Evolutionary conservation across 2,888 invertebrate genomes (phyloP).

Genomic region (Lottia gigantea): DNA sequence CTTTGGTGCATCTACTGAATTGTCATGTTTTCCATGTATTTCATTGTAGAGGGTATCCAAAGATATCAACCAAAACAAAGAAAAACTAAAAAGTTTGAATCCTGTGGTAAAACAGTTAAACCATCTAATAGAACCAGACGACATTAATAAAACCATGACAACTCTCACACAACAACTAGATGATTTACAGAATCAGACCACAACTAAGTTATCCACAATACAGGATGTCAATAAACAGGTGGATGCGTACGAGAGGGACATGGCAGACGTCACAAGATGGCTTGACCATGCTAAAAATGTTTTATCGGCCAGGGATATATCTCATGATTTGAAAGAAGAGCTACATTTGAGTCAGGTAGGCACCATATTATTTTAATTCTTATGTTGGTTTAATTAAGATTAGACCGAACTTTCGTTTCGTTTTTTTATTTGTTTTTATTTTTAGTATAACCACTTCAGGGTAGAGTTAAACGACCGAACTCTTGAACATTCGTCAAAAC

Average conservation of each 20-base stretch:
- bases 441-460: too few species aligned
- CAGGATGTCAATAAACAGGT: slow-evolving; percentile 95
- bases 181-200: slow-evolving; percentile 38
- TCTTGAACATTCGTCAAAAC: too few species aligned
- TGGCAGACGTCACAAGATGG: slow-evolving; percentile 90
- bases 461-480: too few species aligned
- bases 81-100: slow-evolving; percentile 44
- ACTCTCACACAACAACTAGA: slow-evolving; percentile 44
- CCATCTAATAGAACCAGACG: slow-evolving; percentile 45
- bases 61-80: slow-evolving; percentile 49
- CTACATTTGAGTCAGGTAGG: slow-evolving; percentile 51
- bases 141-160: slow-evolving; percentile 39
- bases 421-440: too few species aligned
- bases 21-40: not conserved
- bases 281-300: slow-evolving; percentile 82
- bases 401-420: too few species aligned
- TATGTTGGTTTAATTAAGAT: too few species aligned
- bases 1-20: too few species aligned
- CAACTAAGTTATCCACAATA: slow-evolving; percentile 74
- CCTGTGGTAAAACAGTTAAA: slow-evolving; percentile 50
- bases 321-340: slow-evolving; percentile 50
- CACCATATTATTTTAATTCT: too few species aligned
- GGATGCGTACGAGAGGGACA: slow-evolving; percentile 94
- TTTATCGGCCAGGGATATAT: slow-evolving; percentile 51
- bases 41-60: slow-evolving; percentile 44